These are phyloP conservation scores for Acestrorhynchus altus DNA, from an alignment of 2,797 vertebrate species.

Conservation along the genomic window DNA sequence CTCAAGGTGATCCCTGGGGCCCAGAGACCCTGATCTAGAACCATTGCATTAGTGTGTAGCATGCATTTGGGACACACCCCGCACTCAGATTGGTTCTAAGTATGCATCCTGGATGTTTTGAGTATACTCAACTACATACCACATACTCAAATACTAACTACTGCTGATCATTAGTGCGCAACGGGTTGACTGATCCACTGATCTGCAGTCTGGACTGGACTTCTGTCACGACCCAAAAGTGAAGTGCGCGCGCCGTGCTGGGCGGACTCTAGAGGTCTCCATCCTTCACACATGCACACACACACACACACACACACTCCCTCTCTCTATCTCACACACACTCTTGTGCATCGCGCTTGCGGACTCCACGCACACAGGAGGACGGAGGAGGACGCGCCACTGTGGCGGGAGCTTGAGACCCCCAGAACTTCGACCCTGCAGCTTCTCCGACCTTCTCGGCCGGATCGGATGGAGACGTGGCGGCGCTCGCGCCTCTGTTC, in stretches of 20 bases:
- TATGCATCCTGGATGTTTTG: too few relatives aligned
- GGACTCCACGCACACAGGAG: conserved; percentile 47
- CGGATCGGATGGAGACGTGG: conserved; percentile 65
- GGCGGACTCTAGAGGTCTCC: conserved; percentile 83
- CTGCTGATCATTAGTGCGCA: too few relatives aligned
- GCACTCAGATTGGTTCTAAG: too few relatives aligned
- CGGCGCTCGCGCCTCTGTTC: conserved; percentile 60
- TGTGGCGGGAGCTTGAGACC: conserved; percentile 68
- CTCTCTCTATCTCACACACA: conserved; percentile 45
- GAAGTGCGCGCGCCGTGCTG: neutral
- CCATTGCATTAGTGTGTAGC: too few relatives aligned
- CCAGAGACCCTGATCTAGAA: too few relatives aligned
- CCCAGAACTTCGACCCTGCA: conserved; percentile 68
- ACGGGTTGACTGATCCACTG: too few relatives aligned
- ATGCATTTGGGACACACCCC: too few relatives aligned
- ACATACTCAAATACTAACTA: too few relatives aligned
- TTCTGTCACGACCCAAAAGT: too few relatives aligned
- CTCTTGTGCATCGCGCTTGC: conserved; percentile 66
- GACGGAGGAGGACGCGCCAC: conserved; percentile 52
- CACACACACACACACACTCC: conserved; percentile 56
- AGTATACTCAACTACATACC: too few relatives aligned
- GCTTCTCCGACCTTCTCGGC: conserved; percentile 52
- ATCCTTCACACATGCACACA: conserved; percentile 75
- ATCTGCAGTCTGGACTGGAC: too few relatives aligned
- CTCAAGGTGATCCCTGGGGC: too few relatives aligned